Base-by-base conservation (phyloP, 2,888 invertebrate species). In the Micropterix aruncella region DNA sequence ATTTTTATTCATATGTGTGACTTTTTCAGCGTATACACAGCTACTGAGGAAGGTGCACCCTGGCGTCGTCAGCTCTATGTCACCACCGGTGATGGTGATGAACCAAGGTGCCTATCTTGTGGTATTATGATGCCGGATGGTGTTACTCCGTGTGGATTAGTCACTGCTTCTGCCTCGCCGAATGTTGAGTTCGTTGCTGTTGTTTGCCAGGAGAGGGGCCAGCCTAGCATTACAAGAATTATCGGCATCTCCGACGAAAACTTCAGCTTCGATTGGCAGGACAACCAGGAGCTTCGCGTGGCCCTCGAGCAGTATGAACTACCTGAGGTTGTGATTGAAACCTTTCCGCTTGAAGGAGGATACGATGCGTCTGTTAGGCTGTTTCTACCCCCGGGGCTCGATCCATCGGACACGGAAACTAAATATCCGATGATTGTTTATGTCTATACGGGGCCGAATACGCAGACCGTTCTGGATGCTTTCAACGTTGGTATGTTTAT, bases 391-490 rank as follows among this genome's bases (percentile, higher is more conserved):
- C 82, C 82, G 0, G 72, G 74, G 18, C 66, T 86, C 18, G 66
- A 81, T 54, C 61, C 77, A 38, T 67, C 70, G 50, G 72, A 76
- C 48, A 59, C 57, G 3, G 54, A 51, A 1, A 65, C 62, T 2
- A 72, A 70, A 44, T 87, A 87, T 57, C 81, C 88, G 0, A 60
- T 86, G 62, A 67, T 88, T 15, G 80, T 83, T 52, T 71, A 80
- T 50, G 84, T 87, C 60, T 87, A 94, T 60, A 91, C 80, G 1
- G 94, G 93, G 0, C 94, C 94, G 3, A 81, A 84, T 50, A 82
- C 84, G 0, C 87, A 86, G 50, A 75, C 77, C 18, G 84, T 92
- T 1, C 77, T 65, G 3, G 83, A 88, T 44, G 63, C 67, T 0
- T 88, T 82, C 51, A 63, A 67, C 19, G 66, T 83, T 18, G 78